phyloP scores from a whole-genome alignment of 2,888 invertebrate genomes.

The Frankliniella fusca region DNA sequence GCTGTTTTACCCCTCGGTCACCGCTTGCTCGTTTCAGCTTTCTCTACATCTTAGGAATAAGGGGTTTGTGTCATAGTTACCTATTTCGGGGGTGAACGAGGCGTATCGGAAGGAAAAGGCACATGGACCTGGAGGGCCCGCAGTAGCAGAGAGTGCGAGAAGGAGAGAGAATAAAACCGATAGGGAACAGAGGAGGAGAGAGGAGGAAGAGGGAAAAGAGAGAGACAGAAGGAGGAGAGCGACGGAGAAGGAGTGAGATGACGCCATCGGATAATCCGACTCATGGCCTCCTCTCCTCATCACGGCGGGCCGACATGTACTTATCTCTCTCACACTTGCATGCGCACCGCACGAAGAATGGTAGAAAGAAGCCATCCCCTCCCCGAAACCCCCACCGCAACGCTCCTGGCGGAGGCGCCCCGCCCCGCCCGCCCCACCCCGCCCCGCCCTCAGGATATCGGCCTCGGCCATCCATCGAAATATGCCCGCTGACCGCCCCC shows the following conservation, averaged over 20 bases:
- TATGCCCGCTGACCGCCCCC: constrained; percentile 20
- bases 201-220: background rate
- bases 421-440: background rate
- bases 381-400: no score
- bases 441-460: background rate
- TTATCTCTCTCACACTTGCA: constrained; percentile 26
- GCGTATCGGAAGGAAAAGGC: no score
- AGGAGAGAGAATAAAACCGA: background rate
- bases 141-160: no score
- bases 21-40: no score
- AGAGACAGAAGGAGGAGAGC: background rate
- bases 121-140: no score
- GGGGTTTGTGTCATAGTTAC: no score
- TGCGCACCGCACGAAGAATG: constrained; percentile 22
- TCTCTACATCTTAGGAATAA: no score
- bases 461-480: background rate
- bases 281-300: background rate
- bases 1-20: no score
- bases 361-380: background rate
- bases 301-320: constrained; percentile 4
- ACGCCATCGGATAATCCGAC: background rate
- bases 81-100: no score
- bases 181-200: background rate
- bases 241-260: background rate
- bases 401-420: background rate